Evolutionary conservation across 2,113 vertebrate genomes (phyloP), one percentile per base, ranked within the genome.

Genomic region (Thermophis baileyi): DNA sequence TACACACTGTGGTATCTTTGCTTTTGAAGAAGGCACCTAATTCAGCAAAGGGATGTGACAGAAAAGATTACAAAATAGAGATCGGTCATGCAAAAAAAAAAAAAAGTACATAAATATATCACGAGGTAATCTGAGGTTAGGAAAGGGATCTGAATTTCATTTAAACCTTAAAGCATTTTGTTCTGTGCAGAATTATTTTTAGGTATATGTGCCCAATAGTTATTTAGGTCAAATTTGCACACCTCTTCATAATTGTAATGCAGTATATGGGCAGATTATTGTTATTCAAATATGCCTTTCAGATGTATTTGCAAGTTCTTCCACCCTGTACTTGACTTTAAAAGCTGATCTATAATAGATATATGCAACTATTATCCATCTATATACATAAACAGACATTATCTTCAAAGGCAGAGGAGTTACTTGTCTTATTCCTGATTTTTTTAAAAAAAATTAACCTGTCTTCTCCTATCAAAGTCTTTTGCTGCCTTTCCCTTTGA

Each of bases 141-240:
- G 95, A 95, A 95, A 91, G 91, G 95, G 95, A 97, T 97, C 96
- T 96, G 95, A 97, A 94, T 92, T n/a, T 94, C 97, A 97, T 98
- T 98, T 97, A 96, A 96, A 95, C 98, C 97, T 40, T 95, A 94
- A 94, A 95, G 96, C 96, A 96, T 96, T 98, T 97, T 97, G 95
- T 95, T 97, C 96, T 96, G 97, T 97, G 96, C 96, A 96, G 97
- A 98, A 98, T 98, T 97, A 97, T 97, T 97, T 97, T 97, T 96
- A 97, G 95, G 95, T 95, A 96, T 92, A 96, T 96, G 92, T 96
- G 94, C 95, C 96, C 97, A 96, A 96, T 94, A 94, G 94, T 95
- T 60, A 44, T 25, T 51, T 30, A 69, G 14, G 24, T 35, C 24
- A 88, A 74, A 91, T 30, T 53, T n/a, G 2, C 0, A 22, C 35